phyloP scores from a whole-genome alignment of 2,797 vertebrate genomes.

The Cossypha niveicapilla region DNA sequence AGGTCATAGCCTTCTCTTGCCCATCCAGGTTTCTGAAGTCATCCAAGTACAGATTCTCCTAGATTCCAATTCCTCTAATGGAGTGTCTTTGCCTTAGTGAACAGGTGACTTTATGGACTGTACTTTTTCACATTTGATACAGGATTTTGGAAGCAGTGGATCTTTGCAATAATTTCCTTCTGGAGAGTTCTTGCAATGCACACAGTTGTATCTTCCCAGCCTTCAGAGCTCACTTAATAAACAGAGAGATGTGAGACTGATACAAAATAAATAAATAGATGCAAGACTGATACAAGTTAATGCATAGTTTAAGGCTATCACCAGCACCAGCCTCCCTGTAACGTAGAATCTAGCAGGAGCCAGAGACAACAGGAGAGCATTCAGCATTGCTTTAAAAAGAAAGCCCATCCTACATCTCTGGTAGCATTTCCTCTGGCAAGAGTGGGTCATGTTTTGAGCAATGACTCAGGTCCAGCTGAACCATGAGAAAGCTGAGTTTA shows the following conservation, averaged over 20 bases:
- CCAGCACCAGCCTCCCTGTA: neutral
- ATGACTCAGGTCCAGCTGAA: rapidly evolving
- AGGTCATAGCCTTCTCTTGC: neutral
- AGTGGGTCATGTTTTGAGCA: neutral
- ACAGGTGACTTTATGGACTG: neutral
- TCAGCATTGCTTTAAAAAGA: neutral
- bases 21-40: neutral
- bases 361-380: neutral
- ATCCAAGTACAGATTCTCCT: neutral
- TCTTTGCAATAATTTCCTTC: neutral
- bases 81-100: neutral
- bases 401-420: rapidly evolving
- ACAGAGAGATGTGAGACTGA: neutral
- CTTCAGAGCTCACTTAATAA: neutral
- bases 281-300: neutral
- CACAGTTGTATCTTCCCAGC: no score
- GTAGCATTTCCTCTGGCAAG: neutral
- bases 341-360: neutral
- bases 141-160: neutral
- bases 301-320: neutral
- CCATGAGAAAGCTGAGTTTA: neutral
- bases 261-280: neutral
- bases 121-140: neutral
- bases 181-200: neutral
- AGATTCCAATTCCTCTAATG: neutral